phyloP scores from a whole-genome alignment of 92 coral and sea anemone genomes.

The Palythoa caribaeorum region DNA sequence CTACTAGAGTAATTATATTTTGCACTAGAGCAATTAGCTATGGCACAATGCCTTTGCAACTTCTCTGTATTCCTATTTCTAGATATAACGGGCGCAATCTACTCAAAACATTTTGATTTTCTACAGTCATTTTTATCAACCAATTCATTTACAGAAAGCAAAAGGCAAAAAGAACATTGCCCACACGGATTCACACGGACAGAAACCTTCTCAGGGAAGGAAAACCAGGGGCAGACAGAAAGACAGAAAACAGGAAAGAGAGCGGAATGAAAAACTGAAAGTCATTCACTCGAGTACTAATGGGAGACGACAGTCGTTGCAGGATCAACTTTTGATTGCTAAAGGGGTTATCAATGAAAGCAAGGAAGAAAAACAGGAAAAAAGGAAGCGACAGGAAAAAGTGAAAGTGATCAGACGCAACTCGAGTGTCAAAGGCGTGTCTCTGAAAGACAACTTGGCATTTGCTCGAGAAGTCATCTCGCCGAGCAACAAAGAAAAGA shows the following conservation, averaged over 20 bases:
- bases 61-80: no score
- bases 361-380: not conserved
- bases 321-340: constrained; percentile 13
- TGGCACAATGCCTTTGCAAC: no score
- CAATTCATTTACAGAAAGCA: not conserved
- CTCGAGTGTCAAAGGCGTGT: not conserved
- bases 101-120: no score
- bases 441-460: not conserved
- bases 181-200: not conserved
- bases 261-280: constrained; percentile 12
- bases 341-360: constrained; percentile 3
- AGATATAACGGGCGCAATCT: no score
- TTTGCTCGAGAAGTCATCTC: constrained; percentile 11
- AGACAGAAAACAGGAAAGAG: not conserved
- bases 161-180: not conserved
- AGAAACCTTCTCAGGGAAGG: not conserved
- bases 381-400: not conserved
- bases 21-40: no score
- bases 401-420: constrained; percentile 1
- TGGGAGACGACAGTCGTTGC: constrained; percentile 4
- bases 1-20: no score
- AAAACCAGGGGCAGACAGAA: not conserved
- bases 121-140: not conserved
- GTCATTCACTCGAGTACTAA: constrained; percentile 14
- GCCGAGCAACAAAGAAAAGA: not conserved